Evolutionary conservation across 2,888 invertebrate genomes (phyloP).

Genomic region (Molorchus minor): DNA sequence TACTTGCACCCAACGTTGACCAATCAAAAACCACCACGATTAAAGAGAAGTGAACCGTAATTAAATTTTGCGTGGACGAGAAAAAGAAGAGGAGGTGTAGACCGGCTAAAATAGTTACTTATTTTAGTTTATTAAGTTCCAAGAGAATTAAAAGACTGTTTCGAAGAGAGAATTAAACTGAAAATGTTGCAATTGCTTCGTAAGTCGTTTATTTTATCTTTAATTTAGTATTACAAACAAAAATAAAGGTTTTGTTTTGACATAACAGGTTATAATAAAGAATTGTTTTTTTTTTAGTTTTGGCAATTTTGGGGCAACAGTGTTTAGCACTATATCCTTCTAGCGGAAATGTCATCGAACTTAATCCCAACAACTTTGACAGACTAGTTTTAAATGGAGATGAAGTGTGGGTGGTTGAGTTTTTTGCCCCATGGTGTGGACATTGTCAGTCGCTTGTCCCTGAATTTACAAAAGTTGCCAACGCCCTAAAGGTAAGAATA

Average conservation of each 20-base stretch:
- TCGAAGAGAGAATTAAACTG: not conserved
- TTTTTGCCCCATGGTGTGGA: slow-evolving; percentile 97
- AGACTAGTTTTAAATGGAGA: slow-evolving; percentile 82
- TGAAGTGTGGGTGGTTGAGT: slow-evolving; percentile 94
- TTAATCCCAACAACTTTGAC: slow-evolving; percentile 90
- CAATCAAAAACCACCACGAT: slow-evolving; percentile 17
- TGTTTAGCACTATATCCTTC: slow-evolving; percentile 71
- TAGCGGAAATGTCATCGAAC: slow-evolving; percentile 80
- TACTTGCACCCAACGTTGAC: not conserved
- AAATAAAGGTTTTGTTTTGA: slow-evolving; percentile 6
- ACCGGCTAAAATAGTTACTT: slow-evolving; percentile 10
- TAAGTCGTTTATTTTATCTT: slow-evolving; percentile 13
- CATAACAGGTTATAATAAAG: not conserved
- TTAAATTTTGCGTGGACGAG: slow-evolving; percentile 16
- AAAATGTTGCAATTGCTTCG: slow-evolving; percentile 26
- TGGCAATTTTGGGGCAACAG: slow-evolving; percentile 51
- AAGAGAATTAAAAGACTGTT: slow-evolving; percentile 4
- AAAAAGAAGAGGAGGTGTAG: not conserved
- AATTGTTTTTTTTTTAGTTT: slow-evolving; percentile 37
- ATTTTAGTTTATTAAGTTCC: not conserved
- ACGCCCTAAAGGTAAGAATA: slow-evolving; percentile 80
- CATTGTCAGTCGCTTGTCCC: slow-evolving; percentile 90
- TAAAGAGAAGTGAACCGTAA: not conserved
- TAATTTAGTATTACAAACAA: slow-evolving; percentile 18
- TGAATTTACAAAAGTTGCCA: slow-evolving; percentile 94